Conservation (phyloP, 1,140 invertebrate genomes). For the Periplaneta americana region DNA sequence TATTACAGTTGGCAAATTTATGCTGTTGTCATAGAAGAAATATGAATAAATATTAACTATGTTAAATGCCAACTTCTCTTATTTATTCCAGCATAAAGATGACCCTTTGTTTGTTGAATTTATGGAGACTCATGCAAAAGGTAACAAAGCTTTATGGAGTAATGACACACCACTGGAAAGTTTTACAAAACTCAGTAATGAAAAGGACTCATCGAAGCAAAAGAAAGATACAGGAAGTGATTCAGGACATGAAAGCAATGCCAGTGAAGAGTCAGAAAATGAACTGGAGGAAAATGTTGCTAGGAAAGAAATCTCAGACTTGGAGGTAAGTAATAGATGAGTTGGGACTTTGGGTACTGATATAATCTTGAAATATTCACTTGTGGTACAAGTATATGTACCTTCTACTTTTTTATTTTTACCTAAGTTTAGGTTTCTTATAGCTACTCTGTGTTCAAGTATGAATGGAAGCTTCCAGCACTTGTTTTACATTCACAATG, state of each 20-base stretch:
- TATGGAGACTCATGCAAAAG: slow-evolving; percentile 65
- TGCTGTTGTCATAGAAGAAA: no score
- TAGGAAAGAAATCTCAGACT: slow-evolving; percentile 62
- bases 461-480: no score
- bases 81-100: slow-evolving; percentile 54
- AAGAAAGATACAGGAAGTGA: slow-evolving; percentile 33
- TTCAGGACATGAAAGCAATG: slow-evolving; percentile 21
- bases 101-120: slow-evolving; percentile 89
- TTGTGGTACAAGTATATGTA: no score
- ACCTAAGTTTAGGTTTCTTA: no score
- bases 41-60: no score
- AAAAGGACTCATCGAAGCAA: slow-evolving; percentile 29
- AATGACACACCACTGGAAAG: slow-evolving; percentile 49
- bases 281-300: slow-evolving; percentile 46
- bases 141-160: slow-evolving; percentile 57
- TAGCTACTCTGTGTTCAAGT: no score
- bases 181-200: slow-evolving; percentile 12
- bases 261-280: slow-evolving; percentile 27
- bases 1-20: no score
- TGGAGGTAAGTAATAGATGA: slow-evolving; percentile 64
- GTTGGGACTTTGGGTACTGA: no score
- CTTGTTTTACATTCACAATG: no score
- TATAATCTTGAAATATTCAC: no score
- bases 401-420: no score
- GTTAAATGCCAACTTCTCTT: no score